Base-by-base conservation (phyloP, 2,113 vertebrate species). In the Sitta europaea region DNA sequence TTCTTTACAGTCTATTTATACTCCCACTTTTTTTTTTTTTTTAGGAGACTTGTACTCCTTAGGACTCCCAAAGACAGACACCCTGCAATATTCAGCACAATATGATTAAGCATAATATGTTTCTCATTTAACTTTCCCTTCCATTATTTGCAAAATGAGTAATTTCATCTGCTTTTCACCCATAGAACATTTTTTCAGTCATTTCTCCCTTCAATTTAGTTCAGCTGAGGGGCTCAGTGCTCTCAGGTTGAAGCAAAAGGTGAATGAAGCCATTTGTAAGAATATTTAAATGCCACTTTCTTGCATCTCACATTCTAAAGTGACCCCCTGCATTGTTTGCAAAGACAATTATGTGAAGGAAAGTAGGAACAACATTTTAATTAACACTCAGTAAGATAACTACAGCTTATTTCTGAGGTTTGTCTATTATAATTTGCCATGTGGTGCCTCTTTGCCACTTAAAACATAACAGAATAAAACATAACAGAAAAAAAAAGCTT, bases 1-100 rank as follows among this genome's bases (percentile, higher is more conserved):
- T 91, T 93, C 67, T 92, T 92, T 87, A 50, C 50, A 94, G 65
- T 22, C 80, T 78, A 82, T 94, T 96, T 94, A 75, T 91, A 75
- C 31, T 65, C 36, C 6, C 18, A 55, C n/a, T 54, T 91, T n/a
- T 57, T 54, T 53, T 54, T 92, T 77, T 67, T 33, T 43, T 88
- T 73, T 55, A 47, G 86, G 23, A 51, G 54, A 57, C 53, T 86
- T 90, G 28, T 75, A 38, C 65, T 92, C 58, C 47, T 33, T 43
- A 81, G 43, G 29, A 63, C 12, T 91, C 48, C 61, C 43, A 70
- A 72, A 90, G 82, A 92, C 0, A 0, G 67, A 85, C 79, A 53
- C 18, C 22, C 36, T 59, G 45, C 79, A 95, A 81, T 74, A 95
- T 94, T 75, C 84, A 75, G 23, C 53, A 85, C 65, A 95, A 86